Percentiles rank a stretch among this genome's conserved stretches.
Evolutionary conservation across 2,888 invertebrate genomes (phyloP).

Genomic region (Leptopterna dolabrata): DNA sequence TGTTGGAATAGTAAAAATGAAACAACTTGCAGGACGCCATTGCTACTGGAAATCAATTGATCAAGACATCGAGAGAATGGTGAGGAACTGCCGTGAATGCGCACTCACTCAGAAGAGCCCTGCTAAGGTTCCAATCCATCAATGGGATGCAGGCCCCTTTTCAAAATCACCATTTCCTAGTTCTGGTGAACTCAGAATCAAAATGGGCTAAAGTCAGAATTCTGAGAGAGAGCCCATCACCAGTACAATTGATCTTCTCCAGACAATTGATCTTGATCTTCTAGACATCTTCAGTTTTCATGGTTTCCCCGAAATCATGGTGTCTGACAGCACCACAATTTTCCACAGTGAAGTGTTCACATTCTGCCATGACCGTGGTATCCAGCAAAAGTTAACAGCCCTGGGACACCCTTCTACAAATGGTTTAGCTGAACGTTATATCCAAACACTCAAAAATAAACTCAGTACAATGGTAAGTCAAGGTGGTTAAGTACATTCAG

Average conservation of each 20-base stretch:
- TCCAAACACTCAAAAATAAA: no score
- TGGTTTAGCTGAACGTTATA: no score
- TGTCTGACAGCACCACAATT: slow-evolving; percentile 57
- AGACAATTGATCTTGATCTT: slow-evolving; percentile 51
- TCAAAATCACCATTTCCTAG: slow-evolving; percentile 56
- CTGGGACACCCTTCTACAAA: no score
- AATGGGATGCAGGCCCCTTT: slow-evolving; percentile 12
- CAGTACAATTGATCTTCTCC: slow-evolving; percentile 46
- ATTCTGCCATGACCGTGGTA: no score
- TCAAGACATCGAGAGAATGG: no score
- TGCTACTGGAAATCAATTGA: slow-evolving; percentile 63
- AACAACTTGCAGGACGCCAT: slow-evolving; percentile 62
- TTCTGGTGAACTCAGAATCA: slow-evolving; percentile 63
- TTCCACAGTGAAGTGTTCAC: slow-evolving; percentile 56
- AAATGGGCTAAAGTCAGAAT: slow-evolving; percentile 61
- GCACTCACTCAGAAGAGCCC: no score
- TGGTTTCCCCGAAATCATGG: no score
- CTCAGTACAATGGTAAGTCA: slow-evolving; percentile 54
- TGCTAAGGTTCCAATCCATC: slow-evolving; percentile 54
- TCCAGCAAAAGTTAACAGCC: no score
- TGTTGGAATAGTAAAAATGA: slow-evolving; percentile 64
- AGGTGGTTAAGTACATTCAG: slow-evolving; percentile 33
- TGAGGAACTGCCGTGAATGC: no score
- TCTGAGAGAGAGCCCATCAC: slow-evolving; percentile 36
- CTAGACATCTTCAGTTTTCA: no score